phyloP scores from a whole-genome alignment of 2,113 vertebrate species.

The Bothrops jararaca region DNA sequence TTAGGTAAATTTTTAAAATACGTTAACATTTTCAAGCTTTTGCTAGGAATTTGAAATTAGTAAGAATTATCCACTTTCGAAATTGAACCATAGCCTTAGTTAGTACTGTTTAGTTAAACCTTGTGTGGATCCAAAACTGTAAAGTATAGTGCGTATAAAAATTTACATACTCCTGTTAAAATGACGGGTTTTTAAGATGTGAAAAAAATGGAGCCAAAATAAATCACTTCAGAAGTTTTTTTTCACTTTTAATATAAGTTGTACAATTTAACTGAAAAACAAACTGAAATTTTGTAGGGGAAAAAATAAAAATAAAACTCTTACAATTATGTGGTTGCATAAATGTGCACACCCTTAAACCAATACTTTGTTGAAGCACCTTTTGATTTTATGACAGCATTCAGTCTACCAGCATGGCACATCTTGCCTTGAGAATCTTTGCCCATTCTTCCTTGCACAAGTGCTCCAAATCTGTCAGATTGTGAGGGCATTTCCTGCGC shows the following conservation, averaged over 20 bases:
- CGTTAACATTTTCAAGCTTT: neutral
- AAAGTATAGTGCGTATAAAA: neutral
- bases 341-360: neutral
- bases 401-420: neutral
- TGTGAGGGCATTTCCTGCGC: neutral
- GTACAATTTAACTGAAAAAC: neutral
- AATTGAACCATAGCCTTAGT: neutral
- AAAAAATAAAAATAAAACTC: neutral
- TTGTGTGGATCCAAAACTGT: neutral
- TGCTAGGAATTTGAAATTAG: slow-evolving; percentile 10
- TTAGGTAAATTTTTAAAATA: slow-evolving; percentile 75
- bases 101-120: neutral
- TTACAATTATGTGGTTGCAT: neutral
- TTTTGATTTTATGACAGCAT: neutral
- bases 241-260: neutral
- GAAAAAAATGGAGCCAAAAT: neutral
- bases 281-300: neutral
- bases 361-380: neutral
- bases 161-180: neutral
- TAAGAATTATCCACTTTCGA: neutral
- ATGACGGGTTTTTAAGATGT: neutral
- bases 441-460: neutral
- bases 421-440: neutral
- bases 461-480: neutral
- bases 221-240: neutral